phyloP scores from a whole-genome alignment of 2,113 vertebrate genomes.

The Pandion haliaetus region DNA sequence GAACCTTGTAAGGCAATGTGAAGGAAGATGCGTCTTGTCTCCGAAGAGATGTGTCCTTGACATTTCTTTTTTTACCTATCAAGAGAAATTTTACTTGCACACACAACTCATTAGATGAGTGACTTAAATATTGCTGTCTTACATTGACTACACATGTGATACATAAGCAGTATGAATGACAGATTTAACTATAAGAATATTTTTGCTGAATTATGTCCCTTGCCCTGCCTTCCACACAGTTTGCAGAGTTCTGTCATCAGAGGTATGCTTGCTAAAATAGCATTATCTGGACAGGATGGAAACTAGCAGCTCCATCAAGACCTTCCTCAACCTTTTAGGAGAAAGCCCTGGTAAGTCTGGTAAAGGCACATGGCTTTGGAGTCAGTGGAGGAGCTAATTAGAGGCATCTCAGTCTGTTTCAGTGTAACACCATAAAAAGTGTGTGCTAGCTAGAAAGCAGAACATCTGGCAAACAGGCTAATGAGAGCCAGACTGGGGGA shows the following conservation, averaged over 20 bases:
- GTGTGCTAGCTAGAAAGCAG: neutral
- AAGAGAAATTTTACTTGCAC: neutral
- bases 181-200: neutral
- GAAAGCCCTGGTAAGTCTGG: neutral
- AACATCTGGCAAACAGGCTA: conserved; percentile 30
- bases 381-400: neutral
- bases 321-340: neutral
- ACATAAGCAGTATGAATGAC: neutral
- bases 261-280: neutral
- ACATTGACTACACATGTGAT: accelerated
- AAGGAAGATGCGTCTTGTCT: neutral
- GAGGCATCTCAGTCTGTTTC: neutral
- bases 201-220: neutral
- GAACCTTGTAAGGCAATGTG: neutral
- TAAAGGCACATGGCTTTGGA: neutral
- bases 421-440: neutral
- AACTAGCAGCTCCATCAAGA: neutral
- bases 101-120: neutral
- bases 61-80: neutral
- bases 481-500: conserved; percentile 14
- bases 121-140: neutral
- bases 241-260: neutral
- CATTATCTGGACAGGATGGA: neutral
- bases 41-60: accelerated
- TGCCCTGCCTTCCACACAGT: neutral